These are phyloP conservation scores for Bothrops jararaca DNA, from an alignment of 2,113 vertebrate species.

Conservation along the genomic window DNA sequence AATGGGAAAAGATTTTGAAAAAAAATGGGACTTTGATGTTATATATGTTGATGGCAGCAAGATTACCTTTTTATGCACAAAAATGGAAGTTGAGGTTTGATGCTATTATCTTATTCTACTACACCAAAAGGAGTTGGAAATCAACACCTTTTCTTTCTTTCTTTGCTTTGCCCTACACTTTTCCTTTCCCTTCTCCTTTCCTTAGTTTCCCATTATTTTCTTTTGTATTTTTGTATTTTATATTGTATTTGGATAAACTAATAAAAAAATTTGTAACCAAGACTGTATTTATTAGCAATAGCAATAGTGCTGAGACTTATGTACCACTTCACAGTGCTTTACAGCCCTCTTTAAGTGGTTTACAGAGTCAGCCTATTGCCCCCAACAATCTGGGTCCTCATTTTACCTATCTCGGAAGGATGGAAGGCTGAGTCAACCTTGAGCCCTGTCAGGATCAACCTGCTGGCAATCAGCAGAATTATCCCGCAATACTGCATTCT, in stretches of 20 bases:
- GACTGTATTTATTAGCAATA: not conserved
- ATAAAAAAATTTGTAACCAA: not conserved
- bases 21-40: not conserved
- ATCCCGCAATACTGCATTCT: too few species aligned
- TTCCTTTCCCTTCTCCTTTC: not conserved
- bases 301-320: too few species aligned
- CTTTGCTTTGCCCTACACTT: not conserved
- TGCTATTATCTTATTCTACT: not conserved
- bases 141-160: not conserved
- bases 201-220: not conserved
- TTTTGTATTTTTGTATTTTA: not conserved
- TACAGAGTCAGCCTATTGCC: too few species aligned
- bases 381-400: too few species aligned
- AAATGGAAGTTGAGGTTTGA: not conserved
- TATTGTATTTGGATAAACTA: not conserved
- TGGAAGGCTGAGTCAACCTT: too few species aligned
- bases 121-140: not conserved
- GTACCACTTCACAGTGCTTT: too few species aligned
- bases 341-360: too few species aligned
- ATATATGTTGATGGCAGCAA: not conserved
- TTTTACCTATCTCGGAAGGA: too few species aligned
- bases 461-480: too few species aligned
- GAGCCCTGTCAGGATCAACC: too few species aligned
- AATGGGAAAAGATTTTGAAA: not conserved
- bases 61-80: not conserved